Conservation (phyloP, 2,113 vertebrate genomes). For the Suncus etruscus region DNA sequence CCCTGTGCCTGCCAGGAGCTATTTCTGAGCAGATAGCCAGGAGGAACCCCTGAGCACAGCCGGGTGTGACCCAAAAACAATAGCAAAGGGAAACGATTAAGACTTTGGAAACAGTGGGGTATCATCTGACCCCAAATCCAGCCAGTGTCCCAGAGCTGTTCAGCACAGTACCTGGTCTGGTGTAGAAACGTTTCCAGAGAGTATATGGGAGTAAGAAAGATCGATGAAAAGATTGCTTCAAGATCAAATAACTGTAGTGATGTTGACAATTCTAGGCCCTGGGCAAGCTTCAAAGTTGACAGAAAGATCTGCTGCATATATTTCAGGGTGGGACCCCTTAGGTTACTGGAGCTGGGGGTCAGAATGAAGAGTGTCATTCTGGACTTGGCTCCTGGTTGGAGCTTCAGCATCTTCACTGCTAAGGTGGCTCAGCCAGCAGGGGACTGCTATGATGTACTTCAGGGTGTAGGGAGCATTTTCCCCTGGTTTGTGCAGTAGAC, state of each 20-base stretch:
- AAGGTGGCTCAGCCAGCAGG: not conserved
- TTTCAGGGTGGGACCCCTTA: fast-evolving
- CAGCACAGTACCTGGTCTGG: not conserved
- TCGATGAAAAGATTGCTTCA: not conserved
- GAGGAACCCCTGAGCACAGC: too few relatives aligned
- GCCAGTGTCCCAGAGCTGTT: not conserved
- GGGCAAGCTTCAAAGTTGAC: not conserved
- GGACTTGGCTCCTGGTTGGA: not conserved
- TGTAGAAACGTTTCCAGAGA: not conserved
- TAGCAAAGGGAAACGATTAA: too few relatives aligned
- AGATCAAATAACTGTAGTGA: not conserved
- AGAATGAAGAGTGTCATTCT: not conserved
- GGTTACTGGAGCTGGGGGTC: not conserved
- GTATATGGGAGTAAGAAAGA: not conserved
- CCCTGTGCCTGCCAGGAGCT: too few relatives aligned
- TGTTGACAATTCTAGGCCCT: not conserved
- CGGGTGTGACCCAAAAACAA: too few relatives aligned
- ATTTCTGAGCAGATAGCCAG: too few relatives aligned
- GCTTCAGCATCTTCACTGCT: not conserved
- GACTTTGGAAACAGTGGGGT: too few relatives aligned
- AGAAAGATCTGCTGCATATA: not conserved
- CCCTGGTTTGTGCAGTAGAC: fast-evolving
- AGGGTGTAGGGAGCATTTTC: too few relatives aligned
- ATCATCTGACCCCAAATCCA: not conserved
- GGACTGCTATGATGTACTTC: too few relatives aligned